Base-by-base conservation (phyloP, 1,140 invertebrate species). In the Heliconius himera region DNA sequence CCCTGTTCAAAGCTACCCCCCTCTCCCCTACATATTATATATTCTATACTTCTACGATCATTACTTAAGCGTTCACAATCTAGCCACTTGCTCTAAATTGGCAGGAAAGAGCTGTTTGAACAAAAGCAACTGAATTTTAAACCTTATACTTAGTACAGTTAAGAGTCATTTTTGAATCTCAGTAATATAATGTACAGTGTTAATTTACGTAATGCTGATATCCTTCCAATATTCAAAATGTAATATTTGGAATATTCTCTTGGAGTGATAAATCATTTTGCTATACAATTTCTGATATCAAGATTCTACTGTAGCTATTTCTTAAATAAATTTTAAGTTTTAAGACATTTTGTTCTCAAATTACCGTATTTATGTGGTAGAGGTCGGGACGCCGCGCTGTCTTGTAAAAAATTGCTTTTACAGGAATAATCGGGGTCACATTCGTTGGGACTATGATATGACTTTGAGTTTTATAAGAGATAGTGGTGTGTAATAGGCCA, bases 151-250 rank as follows among this genome's bases (percentile, higher is more conserved):
- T 0, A 66, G 9, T 4, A 16, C 0, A 36, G 5, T 26, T 29
- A 66, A 66, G 13, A 26, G 29, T 16, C 1, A 29, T 29, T 66
- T 66, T 66, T 66, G 13, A 26, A 13, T n/a, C n/a, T 13, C 22
- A 26, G 9, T 26, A n/a, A 26, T 6, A 26, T 29, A 22, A 66
- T 16, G 20, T 66, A 66, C 22, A 1, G 60, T 16, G 60, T 66
- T 66, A 66, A 66, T 66, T 66, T 66, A 66, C 20, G 60, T 66
- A 66, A 66, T 66, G 60, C 60, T 66, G 60, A 66, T 66, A 66
- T 66, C 60, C 60, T 66, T 66, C 60, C 60, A 66, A 66, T 66
- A 66, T 66, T 66, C 60, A 29, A 66, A 66, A 66, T 26, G 60
- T 66, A 26, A 66, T 66, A 9, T 16, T 66, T 66, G 11, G 29